phyloP scores from a whole-genome alignment of 2,113 vertebrate species.

The Atrichornis clamosus region DNA sequence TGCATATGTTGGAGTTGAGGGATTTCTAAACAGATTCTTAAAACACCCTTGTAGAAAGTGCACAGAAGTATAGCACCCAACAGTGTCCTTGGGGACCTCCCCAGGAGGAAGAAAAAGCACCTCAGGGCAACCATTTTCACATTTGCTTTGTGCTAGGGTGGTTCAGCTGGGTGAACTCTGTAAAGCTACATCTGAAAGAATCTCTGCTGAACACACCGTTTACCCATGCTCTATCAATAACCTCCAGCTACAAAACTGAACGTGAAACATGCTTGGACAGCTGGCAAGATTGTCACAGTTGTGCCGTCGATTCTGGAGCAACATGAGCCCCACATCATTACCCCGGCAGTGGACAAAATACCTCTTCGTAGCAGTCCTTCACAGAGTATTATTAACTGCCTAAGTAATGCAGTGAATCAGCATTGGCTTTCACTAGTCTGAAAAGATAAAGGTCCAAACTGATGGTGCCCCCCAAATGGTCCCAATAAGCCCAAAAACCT shows the following conservation, averaged over 20 bases:
- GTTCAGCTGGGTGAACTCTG: background rate
- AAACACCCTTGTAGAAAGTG: background rate
- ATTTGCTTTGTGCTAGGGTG: background rate
- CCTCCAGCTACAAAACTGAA: background rate
- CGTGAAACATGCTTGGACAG: background rate
- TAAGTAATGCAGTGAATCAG: background rate
- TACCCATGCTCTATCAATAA: background rate
- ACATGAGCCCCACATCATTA: background rate
- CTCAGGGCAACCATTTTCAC: background rate
- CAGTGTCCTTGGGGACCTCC: background rate
- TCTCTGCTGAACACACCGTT: background rate
- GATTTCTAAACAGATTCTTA: background rate
- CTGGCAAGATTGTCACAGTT: background rate
- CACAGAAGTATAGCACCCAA: background rate
- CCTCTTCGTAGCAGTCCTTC: background rate
- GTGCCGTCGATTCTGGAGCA: background rate
- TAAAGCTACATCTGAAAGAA: background rate
- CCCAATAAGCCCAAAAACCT: background rate
- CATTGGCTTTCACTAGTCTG: background rate
- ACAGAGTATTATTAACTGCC: background rate
- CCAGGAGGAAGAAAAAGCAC: background rate
- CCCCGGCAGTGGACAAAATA: background rate
- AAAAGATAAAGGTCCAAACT: background rate
- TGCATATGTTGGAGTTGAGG: background rate
- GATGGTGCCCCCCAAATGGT: background rate